Percentiles rank a stretch among this genome's conserved stretches.
These are phyloP conservation scores for Drosophila setosimentum DNA, from an alignment of 2,888 invertebrate genomes.

Conservation along the genomic window DNA sequence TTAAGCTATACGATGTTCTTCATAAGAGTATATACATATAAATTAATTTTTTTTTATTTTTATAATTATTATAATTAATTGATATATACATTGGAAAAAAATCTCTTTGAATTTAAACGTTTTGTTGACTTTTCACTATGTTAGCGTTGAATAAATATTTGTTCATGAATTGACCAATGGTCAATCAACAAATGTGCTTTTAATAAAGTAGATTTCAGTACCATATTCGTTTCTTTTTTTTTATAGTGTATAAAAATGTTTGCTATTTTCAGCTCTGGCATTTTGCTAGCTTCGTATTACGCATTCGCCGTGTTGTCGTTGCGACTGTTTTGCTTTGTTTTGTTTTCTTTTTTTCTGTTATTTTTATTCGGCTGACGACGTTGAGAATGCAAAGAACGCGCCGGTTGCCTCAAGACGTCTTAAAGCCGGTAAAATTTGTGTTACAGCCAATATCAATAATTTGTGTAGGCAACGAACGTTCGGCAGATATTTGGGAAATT, in stretches of 20 bases:
- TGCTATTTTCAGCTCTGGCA: neutral
- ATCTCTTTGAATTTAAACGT: neutral
- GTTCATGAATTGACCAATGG: neutral
- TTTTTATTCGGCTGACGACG: conserved; percentile 3
- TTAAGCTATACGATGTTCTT: conserved; percentile 6
- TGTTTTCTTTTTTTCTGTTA: neutral
- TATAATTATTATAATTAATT: neutral
- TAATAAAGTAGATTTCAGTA: neutral
- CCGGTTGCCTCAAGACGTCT: conserved; percentile 16
- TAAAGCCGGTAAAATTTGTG: conserved; percentile 36
- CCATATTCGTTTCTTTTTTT: neutral
- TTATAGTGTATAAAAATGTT: conserved; percentile 5
- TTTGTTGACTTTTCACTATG: neutral
- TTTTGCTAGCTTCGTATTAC: conserved; percentile 34
- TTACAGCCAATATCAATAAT: conserved; percentile 36
- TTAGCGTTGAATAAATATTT: neutral
- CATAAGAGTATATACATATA: neutral
- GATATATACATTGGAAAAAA: neutral
- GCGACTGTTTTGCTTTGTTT: conserved; percentile 1
- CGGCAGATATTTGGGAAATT: conserved; percentile 43
- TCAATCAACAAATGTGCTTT: neutral
- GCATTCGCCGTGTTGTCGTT: conserved; percentile 46
- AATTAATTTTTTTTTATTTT: neutral
- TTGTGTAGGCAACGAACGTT: conserved; percentile 32
- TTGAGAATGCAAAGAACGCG: conserved; percentile 1